These are phyloP conservation scores for Oxytorus armatus DNA, from an alignment of 2,888 invertebrate genomes.

Conservation along the genomic window DNA sequence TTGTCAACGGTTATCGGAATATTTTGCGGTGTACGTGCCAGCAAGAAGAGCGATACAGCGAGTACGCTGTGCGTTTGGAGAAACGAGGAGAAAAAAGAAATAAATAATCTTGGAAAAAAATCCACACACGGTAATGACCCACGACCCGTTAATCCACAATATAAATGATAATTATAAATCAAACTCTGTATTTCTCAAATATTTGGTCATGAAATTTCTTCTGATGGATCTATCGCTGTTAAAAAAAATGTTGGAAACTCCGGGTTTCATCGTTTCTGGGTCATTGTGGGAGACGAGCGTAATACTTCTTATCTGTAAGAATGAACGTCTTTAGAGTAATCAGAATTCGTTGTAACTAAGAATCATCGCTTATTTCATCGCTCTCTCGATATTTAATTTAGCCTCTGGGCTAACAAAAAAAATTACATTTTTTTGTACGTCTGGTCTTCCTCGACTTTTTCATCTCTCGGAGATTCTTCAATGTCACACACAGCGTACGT, in stretches of 20 bases:
- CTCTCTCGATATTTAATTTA: no score
- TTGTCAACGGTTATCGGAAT: not conserved
- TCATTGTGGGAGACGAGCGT: no score
- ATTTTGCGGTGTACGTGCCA: not conserved
- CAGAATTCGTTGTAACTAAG: no score
- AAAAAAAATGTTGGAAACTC: no score
- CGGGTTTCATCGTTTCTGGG: no score
- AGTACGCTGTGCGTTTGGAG: no score
- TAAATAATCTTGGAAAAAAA: not conserved
- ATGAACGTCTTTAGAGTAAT: no score
- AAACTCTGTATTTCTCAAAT: not conserved
- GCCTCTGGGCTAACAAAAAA: not conserved
- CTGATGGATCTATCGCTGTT: no score
- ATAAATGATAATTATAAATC: not conserved
- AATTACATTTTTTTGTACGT: not conserved
- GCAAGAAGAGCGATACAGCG: not conserved
- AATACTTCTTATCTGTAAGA: no score
- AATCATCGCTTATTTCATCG: no score
- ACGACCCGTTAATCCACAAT: constrained; percentile 24
- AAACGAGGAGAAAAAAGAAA: not conserved
- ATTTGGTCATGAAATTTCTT: not conserved
- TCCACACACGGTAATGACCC: constrained; percentile 18
- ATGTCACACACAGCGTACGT: constrained; percentile 7
- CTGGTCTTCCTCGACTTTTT: constrained; percentile 12
- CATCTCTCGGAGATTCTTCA: not conserved